Base-by-base conservation (phyloP, 1,140 invertebrate genomes). In the Drosophila santomea region DNA sequence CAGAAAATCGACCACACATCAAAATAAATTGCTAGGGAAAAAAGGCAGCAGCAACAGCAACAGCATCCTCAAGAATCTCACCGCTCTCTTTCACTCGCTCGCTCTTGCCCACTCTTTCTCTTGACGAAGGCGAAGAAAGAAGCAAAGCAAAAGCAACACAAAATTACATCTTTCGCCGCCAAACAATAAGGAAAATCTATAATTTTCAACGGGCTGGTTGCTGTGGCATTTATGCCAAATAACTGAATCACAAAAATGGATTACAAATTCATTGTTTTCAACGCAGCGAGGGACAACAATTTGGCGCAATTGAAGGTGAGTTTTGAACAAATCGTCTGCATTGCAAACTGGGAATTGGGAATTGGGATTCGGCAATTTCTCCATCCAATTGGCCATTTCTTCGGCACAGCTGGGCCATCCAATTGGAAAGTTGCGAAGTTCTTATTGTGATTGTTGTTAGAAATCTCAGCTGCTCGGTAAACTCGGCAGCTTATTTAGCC, bases 271-370 rank as follows among this genome's bases (percentile, higher is more conserved):
- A 71, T 90, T 71, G 89, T 91, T 56, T 92, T 89, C 41, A 91
- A 90, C 84, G 89, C 91, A 63, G 91, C 91, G 38, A 76, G 91
- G 76, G 91, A 92, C 50, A 91, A 92, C 43, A 90, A 92, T 62
- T 74, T 92, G 79, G 52, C 78, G 47, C 82, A 79, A 74, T 77
- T 92, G 52, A 92, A 90, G 85, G 91, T 92, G 48, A 91, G 91
- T 75, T 44, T 23, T 12, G 15, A 23, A 15, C 2, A 7, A 10
- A 15, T 50, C 25, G 32, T 50, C 6, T 1, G 15, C 4, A 51
- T 17, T 6, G 6, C 12, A 2, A 51, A 2, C 12, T 52, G 1
- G 12, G 11, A 20, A 6, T 52, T 5, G 12, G 5, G 20, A 20
- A 20, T 20, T 52, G 1, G 12, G 11, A 20, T 12, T 52, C 2